Percentiles rank a stretch among this genome's conserved stretches.
These are phyloP conservation scores for Brachyalestes nurse DNA, from an alignment of 2,797 vertebrate species.

Conservation along the genomic window DNA sequence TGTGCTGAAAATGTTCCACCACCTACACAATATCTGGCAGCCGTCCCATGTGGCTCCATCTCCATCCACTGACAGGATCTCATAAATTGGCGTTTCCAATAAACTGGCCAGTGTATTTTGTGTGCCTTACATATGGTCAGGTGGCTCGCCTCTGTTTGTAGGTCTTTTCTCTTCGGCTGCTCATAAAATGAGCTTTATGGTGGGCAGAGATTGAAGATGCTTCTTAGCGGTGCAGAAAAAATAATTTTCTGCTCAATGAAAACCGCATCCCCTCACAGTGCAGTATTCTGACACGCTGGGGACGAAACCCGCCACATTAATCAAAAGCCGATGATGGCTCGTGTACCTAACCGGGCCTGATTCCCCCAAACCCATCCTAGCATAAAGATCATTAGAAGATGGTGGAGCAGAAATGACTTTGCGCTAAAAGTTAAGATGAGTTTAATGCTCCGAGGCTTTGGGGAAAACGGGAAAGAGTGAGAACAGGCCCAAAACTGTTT, in stretches of 20 bases:
- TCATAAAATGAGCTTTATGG: slow-evolving; percentile 14
- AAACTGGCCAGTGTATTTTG: not conserved
- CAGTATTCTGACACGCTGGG: slow-evolving; percentile 13
- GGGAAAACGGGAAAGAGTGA: not conserved
- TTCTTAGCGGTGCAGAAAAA: slow-evolving; percentile 24
- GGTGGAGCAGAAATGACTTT: slow-evolving; percentile 27
- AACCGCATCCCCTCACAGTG: slow-evolving; percentile 13
- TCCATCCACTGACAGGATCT: not conserved
- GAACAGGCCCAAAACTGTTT: slow-evolving; percentile 4
- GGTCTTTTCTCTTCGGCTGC: not conserved
- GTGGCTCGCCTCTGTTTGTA: not conserved
- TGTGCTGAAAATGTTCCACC: not conserved
- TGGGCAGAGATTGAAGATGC: slow-evolving; percentile 22
- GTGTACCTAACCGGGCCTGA: slow-evolving; percentile 16
- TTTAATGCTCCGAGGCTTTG: slow-evolving; percentile 33
- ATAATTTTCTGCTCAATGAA: slow-evolving; percentile 41
- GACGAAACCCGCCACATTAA: slow-evolving; percentile 49
- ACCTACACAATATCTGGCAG: not conserved
- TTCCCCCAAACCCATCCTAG: slow-evolving; percentile 14
- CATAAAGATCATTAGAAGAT: slow-evolving; percentile 35
- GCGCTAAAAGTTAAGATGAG: slow-evolving; percentile 42
- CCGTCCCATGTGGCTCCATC: not conserved
- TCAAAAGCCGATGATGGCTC: slow-evolving; percentile 35
- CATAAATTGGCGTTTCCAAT: not conserved
- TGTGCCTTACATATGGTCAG: not conserved